Evolutionary conservation across 2,113 vertebrate genomes (phyloP).

Genomic region (Penelope pileata): DNA sequence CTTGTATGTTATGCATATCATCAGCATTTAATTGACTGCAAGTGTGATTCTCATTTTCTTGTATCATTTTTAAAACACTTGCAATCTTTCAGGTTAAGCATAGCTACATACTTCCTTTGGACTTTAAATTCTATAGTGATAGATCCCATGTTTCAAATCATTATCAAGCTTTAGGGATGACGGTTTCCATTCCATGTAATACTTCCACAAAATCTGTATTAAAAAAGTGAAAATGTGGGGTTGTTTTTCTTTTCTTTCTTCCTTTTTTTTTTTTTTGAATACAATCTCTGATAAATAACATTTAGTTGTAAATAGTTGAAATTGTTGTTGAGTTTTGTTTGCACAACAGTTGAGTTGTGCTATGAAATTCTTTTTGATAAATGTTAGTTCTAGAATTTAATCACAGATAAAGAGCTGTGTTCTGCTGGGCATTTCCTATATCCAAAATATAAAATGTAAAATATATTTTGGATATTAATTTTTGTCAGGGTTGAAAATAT

Average conservation of each 20-base stretch:
- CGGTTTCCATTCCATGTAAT: background rate
- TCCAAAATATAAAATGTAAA: background rate
- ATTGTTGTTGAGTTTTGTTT: accelerated
- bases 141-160: background rate
- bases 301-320: background rate
- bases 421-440: slow-evolving; percentile 10
- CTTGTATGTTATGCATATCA: background rate
- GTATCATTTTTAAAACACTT: background rate
- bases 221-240: background rate
- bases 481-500: slow-evolving; percentile 31
- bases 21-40: background rate
- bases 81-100: background rate
- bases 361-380: background rate
- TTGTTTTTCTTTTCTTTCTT: too few relatives aligned
- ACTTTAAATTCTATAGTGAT: background rate
- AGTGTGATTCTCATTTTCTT: background rate
- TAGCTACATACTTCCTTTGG: background rate
- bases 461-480: background rate
- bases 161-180: background rate
- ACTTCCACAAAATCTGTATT: background rate
- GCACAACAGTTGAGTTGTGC: too few relatives aligned
- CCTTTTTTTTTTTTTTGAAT: background rate
- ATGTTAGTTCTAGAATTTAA: background rate
- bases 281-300: background rate
- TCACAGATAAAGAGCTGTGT: background rate